Evolutionary conservation across 1,140 invertebrate species (phyloP).

Genomic region (Drosophila miranda): DNA sequence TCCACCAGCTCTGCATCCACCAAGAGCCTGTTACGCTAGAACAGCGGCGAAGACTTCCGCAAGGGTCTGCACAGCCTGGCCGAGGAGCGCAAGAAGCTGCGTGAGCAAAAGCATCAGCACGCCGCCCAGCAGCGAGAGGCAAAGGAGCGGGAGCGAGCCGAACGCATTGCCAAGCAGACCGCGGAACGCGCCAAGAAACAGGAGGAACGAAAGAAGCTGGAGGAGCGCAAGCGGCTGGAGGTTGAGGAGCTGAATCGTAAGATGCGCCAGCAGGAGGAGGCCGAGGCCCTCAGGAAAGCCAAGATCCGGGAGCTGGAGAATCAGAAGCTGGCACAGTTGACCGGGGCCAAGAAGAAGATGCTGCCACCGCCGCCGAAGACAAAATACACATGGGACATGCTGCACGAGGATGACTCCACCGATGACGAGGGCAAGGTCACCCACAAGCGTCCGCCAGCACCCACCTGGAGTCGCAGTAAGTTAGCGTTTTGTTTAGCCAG

Average conservation of each 20-base stretch:
- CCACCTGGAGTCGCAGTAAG: constrained; percentile 84
- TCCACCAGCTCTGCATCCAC: constrained; percentile 45
- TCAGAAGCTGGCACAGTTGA: constrained; percentile 60
- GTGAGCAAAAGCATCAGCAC: constrained; percentile 85
- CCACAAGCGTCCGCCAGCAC: constrained; percentile 83
- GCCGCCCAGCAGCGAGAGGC: constrained; percentile 84
- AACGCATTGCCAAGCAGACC: constrained; percentile 83
- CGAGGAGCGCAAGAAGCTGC: constrained; percentile 84
- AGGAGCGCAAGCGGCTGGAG: constrained; percentile 82
- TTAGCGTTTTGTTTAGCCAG: not conserved
- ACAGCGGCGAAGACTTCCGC: constrained; percentile 75
- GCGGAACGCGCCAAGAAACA: constrained; percentile 84
- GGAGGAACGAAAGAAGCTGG: constrained; percentile 81
- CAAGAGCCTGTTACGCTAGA: constrained; percentile 69
- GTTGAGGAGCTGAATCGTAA: constrained; percentile 84
- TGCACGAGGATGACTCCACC: constrained; percentile 84
- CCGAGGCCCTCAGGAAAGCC: constrained; percentile 78
- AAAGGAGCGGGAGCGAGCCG: constrained; percentile 83
- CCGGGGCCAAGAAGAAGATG: constrained; percentile 63
- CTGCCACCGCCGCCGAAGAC: constrained; percentile 64
- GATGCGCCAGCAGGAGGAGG: constrained; percentile 82
- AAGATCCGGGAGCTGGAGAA: constrained; percentile 77
- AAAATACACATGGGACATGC: constrained; percentile 82
- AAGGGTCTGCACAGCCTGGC: constrained; percentile 75
- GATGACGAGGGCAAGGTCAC: constrained; percentile 84